These are phyloP conservation scores for Lochmaea capreae DNA, from an alignment of 2,888 invertebrate genomes.

Conservation along the genomic window DNA sequence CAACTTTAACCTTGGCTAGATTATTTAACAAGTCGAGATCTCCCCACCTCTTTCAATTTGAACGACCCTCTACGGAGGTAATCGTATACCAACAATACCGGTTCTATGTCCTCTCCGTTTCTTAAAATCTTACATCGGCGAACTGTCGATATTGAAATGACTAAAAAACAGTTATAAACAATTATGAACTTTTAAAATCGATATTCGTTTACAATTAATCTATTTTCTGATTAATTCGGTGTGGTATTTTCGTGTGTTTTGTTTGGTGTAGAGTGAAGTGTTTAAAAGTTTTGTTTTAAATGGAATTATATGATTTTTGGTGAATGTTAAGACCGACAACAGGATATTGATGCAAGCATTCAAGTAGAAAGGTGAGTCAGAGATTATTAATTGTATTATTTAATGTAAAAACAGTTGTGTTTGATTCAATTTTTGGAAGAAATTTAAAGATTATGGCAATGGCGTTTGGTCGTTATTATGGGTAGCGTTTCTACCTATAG, in stretches of 20 bases:
- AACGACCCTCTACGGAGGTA: conserved; percentile 22
- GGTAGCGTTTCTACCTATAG: no score
- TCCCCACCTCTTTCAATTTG: conserved; percentile 23
- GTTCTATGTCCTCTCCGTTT: conserved; percentile 44
- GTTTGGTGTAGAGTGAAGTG: neutral
- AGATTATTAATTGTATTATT: neutral
- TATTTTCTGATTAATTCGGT: no score
- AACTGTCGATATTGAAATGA: neutral
- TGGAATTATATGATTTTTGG: neutral
- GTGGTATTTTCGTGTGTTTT: no score
- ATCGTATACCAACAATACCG: conserved; percentile 25
- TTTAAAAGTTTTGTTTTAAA: neutral
- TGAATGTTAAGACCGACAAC: neutral
- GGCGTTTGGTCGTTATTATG: no score
- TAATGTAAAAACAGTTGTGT: no score
- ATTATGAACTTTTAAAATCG: neutral
- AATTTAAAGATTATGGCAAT: no score
- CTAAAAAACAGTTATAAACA: neutral
- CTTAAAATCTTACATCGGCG: conserved; percentile 20
- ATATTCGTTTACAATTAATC: neutral
- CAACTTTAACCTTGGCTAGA: conserved; percentile 35
- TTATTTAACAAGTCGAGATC: conserved; percentile 41
- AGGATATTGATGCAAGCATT: neutral
- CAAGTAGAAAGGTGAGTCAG: neutral
- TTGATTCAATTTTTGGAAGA: neutral